Conservation (phyloP, 2,888 invertebrate species). For the Morinoia aosen region DNA sequence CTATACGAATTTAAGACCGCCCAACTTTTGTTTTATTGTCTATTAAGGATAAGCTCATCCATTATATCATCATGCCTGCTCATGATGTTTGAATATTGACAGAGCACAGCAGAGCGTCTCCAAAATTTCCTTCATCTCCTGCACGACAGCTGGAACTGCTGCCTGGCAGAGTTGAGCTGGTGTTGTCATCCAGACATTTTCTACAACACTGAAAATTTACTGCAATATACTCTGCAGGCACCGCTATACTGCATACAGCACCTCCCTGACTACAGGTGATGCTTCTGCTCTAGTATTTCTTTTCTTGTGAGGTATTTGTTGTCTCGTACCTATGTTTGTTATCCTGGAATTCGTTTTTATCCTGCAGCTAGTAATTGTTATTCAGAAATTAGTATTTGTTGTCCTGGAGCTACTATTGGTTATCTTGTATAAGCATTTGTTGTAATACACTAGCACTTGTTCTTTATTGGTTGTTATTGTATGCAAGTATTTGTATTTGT, state of each 20-base stretch:
- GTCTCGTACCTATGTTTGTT: neutral
- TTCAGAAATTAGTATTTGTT: no score
- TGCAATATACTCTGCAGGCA: constrained; percentile 15
- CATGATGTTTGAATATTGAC: neutral
- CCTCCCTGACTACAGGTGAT: constrained; percentile 33
- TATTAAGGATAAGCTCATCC: no score
- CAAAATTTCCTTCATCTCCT: neutral
- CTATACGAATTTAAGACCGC: no score
- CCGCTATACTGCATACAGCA: neutral
- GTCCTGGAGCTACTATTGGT: no score
- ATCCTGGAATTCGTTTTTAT: neutral
- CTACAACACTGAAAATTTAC: constrained; percentile 23
- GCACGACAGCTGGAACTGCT: neutral
- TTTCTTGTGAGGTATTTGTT: neutral
- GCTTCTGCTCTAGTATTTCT: no score
- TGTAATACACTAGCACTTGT: neutral
- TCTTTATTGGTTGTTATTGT: neutral
- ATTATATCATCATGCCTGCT: no score
- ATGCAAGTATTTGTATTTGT: neutral
- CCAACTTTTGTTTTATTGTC: no score
- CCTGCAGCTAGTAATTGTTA: no score
- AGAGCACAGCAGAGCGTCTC: neutral
- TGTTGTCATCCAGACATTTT: constrained; percentile 29
- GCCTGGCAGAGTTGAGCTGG: neutral
- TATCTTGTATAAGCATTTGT: no score